Conservation (phyloP, 2,797 vertebrate genomes). For the Monodelphis domestica region DNA sequence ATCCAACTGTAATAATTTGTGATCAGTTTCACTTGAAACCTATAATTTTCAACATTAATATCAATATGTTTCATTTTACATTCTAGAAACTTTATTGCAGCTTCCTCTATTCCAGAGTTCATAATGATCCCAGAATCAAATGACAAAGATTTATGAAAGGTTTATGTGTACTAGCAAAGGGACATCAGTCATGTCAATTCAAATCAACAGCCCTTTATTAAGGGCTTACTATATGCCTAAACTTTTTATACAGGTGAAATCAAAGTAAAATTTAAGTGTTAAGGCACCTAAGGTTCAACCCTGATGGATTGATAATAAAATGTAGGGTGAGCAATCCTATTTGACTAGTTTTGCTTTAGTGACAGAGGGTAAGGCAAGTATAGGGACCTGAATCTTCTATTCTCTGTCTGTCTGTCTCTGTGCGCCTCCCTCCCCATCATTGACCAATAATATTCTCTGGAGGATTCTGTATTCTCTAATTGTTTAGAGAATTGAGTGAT, state of each 20-base stretch:
- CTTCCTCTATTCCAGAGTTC: slow-evolving; percentile 55
- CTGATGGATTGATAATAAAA: too few species aligned
- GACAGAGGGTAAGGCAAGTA: too few species aligned
- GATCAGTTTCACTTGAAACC: slow-evolving; percentile 50
- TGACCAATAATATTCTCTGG: too few species aligned
- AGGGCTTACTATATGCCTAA: not conserved
- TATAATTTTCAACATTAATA: slow-evolving; percentile 49
- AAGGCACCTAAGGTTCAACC: too few species aligned
- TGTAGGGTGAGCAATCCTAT: too few species aligned
- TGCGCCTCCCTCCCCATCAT: too few species aligned
- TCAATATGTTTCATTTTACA: slow-evolving; percentile 42
- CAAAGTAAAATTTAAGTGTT: too few species aligned
- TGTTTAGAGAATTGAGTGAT: not conserved
- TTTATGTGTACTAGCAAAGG: slow-evolving; percentile 50
- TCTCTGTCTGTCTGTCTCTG: too few species aligned
- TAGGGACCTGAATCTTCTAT: too few species aligned
- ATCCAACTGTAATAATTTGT: slow-evolving; percentile 61
- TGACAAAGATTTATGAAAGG: slow-evolving; percentile 45
- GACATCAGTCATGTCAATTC: not conserved
- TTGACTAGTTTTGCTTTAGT: too few species aligned
- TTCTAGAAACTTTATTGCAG: slow-evolving; percentile 54
- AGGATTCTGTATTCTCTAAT: too few species aligned
- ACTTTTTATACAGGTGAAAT: too few species aligned
- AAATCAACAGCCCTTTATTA: not conserved
- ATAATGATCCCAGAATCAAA: slow-evolving; percentile 39